phyloP scores from a whole-genome alignment of 2,888 invertebrate genomes.

The Halictus ligatus region DNA sequence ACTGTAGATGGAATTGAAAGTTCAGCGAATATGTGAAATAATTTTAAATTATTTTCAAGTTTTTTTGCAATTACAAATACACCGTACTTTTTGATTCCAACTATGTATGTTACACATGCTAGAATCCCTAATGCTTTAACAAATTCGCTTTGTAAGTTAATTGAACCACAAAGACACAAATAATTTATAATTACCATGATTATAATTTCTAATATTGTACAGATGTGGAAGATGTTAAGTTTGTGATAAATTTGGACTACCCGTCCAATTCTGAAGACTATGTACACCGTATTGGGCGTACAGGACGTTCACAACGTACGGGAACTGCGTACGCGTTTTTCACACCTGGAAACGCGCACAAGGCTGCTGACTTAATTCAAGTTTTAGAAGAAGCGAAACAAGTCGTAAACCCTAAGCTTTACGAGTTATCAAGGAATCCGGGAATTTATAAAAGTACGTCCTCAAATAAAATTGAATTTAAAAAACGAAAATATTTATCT shows the following conservation, averaged over 20 bases:
- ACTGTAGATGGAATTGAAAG: conserved; percentile 71
- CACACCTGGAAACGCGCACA: conserved; percentile 94
- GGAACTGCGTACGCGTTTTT: conserved; percentile 99
- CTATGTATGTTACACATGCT: conserved; percentile 65
- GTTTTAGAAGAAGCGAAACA: conserved; percentile 98
- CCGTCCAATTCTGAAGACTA: conserved; percentile 99
- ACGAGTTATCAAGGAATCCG: conserved; percentile 88
- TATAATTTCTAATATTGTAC: conserved; percentile 78
- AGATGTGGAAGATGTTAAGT: conserved; percentile 99
- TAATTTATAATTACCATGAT: conserved; percentile 65
- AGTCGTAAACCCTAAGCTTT: conserved; percentile 94
- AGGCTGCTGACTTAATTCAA: conserved; percentile 95
- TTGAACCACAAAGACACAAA: conserved; percentile 82
- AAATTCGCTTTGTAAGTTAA: conserved; percentile 78
- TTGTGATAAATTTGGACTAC: conserved; percentile 99
- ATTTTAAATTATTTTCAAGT: neutral
- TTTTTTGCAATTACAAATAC: neutral
- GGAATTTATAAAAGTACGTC: conserved; percentile 80
- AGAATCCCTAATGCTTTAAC: conserved; percentile 59
- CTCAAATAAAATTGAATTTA: neutral
- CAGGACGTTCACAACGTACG: conserved; percentile 95
- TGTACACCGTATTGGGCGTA: conserved; percentile 98
- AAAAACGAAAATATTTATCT: neutral
- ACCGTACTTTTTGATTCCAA: conserved; percentile 64
- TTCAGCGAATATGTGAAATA: conserved; percentile 2